A percentile compares a stretch with the other conserved stretches of the same genome.
phyloP scores from a whole-genome alignment of 1,140 invertebrate genomes.

The Drosophila miranda region DNA sequence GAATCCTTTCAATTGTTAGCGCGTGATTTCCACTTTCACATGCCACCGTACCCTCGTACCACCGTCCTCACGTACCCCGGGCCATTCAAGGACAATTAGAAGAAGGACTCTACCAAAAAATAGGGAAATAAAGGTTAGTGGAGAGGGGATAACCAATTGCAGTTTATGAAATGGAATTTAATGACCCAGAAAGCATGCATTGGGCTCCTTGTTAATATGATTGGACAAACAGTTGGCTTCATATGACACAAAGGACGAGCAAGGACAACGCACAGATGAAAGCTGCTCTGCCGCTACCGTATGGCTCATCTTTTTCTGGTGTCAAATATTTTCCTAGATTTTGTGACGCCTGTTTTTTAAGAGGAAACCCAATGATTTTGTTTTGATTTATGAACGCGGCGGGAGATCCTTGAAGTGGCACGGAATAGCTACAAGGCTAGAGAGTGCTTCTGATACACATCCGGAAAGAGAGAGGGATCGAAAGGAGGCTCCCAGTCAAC shows the following conservation, averaged over 20 bases:
- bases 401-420: conserved; percentile 19
- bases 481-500: not conserved
- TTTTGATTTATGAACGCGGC: conserved; percentile 52
- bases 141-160: conserved; percentile 46
- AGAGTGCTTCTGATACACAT: not conserved
- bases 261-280: conserved; percentile 61
- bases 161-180: conserved; percentile 60
- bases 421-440: not conserved
- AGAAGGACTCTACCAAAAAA: conserved; percentile 44
- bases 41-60: conserved; percentile 8
- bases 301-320: conserved; percentile 20
- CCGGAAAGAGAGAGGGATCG: not conserved
- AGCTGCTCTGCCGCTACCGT: conserved; percentile 60
- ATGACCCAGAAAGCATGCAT: conserved; percentile 69
- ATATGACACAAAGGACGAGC: conserved; percentile 21
- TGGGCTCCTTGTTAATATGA: conserved; percentile 63
- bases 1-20: conserved; percentile 80
- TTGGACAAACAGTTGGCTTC: conserved; percentile 72
- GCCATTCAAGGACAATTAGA: conserved; percentile 63
- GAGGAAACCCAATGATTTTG: conserved; percentile 31
- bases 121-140: conserved; percentile 11
- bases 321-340: conserved; percentile 69
- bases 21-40: conserved; percentile 75
- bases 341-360: conserved; percentile 45
- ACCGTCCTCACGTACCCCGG: conserved; percentile 1